These are phyloP conservation scores for Peromyscus aztecus DNA, from an alignment of 2,797 vertebrate species.

Conservation along the genomic window DNA sequence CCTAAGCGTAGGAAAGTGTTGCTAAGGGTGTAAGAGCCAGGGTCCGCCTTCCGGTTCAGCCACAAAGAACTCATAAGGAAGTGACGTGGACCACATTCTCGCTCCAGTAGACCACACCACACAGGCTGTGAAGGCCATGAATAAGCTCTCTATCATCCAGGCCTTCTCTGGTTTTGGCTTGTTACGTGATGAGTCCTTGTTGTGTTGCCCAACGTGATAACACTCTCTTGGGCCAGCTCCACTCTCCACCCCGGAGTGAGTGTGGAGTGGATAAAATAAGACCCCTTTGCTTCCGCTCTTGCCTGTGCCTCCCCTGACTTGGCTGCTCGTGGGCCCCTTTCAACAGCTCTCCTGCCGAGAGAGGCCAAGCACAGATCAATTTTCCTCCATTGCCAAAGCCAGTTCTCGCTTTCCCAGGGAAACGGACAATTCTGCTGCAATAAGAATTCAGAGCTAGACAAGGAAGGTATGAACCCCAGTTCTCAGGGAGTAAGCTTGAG, in stretches of 20 bases:
- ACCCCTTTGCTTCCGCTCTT: background rate
- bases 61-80: slow-evolving; percentile 22
- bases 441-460: background rate
- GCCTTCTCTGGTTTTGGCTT: slow-evolving; percentile 9
- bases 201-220: slow-evolving; percentile 29
- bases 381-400: background rate
- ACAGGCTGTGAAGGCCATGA: background rate
- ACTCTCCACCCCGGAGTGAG: background rate
- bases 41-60: background rate
- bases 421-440: background rate
- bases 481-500: background rate
- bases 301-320: background rate
- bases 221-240: background rate
- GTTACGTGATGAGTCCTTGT: slow-evolving; percentile 3
- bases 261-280: slow-evolving; percentile 3
- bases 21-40: background rate
- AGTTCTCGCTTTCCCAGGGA: background rate
- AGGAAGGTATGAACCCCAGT: background rate
- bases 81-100: background rate
- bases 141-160: slow-evolving; percentile 10
- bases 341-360: background rate
- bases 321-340: slow-evolving; percentile 29
- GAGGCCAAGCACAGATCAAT: background rate
- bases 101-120: background rate
- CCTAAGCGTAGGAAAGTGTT: background rate